These are phyloP conservation scores for Pachyrhynchus sulphureomaculatus DNA, from an alignment of 1,140 invertebrate genomes.

Conservation along the genomic window DNA sequence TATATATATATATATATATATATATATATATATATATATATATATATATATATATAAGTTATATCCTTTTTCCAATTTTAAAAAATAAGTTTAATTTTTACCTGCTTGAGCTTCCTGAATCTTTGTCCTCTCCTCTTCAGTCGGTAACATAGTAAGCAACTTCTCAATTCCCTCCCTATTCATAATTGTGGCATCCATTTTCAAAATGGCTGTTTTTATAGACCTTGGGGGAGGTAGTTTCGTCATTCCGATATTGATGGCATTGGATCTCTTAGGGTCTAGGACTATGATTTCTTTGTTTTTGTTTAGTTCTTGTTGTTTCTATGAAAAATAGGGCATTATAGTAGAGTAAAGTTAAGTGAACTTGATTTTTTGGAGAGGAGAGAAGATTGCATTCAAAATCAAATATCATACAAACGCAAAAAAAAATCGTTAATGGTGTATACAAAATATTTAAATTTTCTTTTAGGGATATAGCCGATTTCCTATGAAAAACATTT, in stretches of 20 bases:
- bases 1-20: no score
- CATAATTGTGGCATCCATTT: constrained; percentile 99
- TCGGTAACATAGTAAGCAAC: constrained; percentile 95
- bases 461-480: no score
- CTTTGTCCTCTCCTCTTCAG: constrained; percentile 92
- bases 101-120: constrained; percentile 89
- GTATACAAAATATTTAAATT: no score
- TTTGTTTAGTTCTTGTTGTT: constrained; percentile 90
- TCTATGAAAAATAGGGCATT: constrained; percentile 65
- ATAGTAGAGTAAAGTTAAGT: no score
- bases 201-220: constrained; percentile 97
- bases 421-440: no score
- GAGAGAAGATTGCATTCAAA: not conserved
- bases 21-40: no score
- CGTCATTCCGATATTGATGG: constrained; percentile 99
- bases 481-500: no score
- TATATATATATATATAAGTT: no score
- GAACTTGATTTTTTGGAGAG: no score
- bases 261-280: constrained; percentile 97
- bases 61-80: no score
- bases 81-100: no score
- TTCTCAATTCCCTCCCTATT: constrained; percentile 99
- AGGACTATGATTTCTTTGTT: constrained; percentile 95
- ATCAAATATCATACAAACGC: no score
- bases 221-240: constrained; percentile 95